Conservation (phyloP, 2,888 invertebrate genomes). For the Ornithoptera priamus region DNA sequence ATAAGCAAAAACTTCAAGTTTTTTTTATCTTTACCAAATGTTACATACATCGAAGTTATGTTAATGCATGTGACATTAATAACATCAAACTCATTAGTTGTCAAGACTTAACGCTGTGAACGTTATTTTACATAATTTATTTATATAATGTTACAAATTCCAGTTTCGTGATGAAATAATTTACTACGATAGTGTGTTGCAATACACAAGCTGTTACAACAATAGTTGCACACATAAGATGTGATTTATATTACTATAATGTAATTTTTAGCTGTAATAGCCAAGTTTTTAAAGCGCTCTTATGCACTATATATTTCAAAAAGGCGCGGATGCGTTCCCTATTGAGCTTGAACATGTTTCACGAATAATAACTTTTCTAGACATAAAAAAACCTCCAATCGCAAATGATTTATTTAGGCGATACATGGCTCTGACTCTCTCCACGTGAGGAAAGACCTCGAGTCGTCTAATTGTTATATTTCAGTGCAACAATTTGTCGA, state of each 20-base stretch:
- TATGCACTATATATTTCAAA: too few relatives aligned
- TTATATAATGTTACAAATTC: conserved; percentile 1
- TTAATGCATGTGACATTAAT: background rate
- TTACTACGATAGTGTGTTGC: background rate
- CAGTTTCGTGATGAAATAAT: conserved; percentile 13
- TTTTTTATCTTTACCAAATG: background rate
- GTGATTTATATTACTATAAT: background rate
- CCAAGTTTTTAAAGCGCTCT: too few relatives aligned
- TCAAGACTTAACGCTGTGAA: background rate
- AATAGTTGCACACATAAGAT: background rate
- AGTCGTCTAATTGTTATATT: background rate
- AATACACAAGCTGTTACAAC: conserved; percentile 2
- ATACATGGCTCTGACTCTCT: too few relatives aligned
- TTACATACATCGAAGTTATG: background rate
- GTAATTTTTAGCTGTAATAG: background rate
- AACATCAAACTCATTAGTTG: background rate
- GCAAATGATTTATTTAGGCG: too few relatives aligned
- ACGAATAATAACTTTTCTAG: too few relatives aligned
- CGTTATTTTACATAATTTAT: conserved; percentile 1
- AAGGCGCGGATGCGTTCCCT: too few relatives aligned
- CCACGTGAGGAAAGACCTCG: too few relatives aligned
- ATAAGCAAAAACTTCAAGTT: background rate
- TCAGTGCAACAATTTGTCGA: conserved; percentile 11
- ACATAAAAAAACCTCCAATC: too few relatives aligned
- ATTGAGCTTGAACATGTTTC: too few relatives aligned